Conservation (phyloP, 2,797 vertebrate genomes). For the Heterohyrax brucei region DNA sequence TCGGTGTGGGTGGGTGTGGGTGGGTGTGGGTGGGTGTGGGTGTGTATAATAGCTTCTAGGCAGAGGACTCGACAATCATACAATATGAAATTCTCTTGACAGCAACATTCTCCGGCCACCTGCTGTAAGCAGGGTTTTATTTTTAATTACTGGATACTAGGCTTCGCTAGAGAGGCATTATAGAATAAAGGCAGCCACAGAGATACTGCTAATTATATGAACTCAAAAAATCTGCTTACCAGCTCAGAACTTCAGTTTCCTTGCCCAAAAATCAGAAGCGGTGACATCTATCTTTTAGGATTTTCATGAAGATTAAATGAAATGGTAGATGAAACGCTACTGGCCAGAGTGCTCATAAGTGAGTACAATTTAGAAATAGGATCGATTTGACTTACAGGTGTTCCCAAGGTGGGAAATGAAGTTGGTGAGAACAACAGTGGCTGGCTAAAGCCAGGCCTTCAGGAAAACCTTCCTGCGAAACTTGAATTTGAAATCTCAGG, state of each 20-base stretch:
- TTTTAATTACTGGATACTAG: background rate
- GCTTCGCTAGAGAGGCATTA: background rate
- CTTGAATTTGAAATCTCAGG: constrained; percentile 15
- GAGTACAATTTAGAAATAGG: background rate
- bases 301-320: constrained; percentile 32
- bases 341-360: background rate
- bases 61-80: constrained; percentile 19
- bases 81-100: background rate
- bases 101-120: background rate
- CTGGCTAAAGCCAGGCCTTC: background rate
- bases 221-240: background rate
- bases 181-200: background rate
- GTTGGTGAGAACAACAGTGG: background rate
- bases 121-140: background rate
- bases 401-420: background rate
- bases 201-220: background rate
- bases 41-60: background rate
- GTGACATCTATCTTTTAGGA: background rate
- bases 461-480: background rate
- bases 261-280: background rate
- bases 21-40: too few species aligned
- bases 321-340: background rate
- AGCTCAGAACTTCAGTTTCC: constrained; percentile 37
- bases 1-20: too few species aligned
- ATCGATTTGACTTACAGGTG: background rate